A percentile compares a stretch with the other conserved stretches of the same genome.
These are phyloP conservation scores for Vulpes ferrilata DNA, from an alignment of 2,113 vertebrate genomes.

Conservation along the genomic window DNA sequence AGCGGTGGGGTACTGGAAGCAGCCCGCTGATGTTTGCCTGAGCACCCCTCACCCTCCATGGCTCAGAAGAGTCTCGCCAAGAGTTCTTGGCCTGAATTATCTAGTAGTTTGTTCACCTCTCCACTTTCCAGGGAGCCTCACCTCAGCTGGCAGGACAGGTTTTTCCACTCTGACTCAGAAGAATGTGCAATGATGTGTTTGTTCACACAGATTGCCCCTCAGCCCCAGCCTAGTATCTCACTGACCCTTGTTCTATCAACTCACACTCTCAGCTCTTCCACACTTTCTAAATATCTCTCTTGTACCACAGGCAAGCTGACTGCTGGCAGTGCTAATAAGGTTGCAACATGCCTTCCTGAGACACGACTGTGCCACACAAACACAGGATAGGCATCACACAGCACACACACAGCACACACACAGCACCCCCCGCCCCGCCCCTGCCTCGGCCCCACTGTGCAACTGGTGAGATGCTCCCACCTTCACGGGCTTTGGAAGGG, in stretches of 20 bases:
- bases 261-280: not conserved
- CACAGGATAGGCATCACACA: not conserved
- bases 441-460: rapidly evolving
- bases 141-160: constrained; percentile 58
- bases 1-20: no score
- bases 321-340: not conserved
- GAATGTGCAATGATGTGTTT: constrained; percentile 31
- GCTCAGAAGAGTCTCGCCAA: not conserved
- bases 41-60: not conserved
- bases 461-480: no score
- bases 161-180: not conserved
- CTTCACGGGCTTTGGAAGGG: not conserved
- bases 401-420: no score
- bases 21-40: not conserved
- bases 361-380: rapidly evolving
- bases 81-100: not conserved
- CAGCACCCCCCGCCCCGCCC: no score
- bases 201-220: not conserved
- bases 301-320: rapidly evolving
- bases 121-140: not conserved
- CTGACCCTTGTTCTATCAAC: not conserved
- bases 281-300: not conserved
- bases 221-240: not conserved
- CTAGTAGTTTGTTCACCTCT: not conserved
- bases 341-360: not conserved